phyloP scores from a whole-genome alignment of 2,888 invertebrate species.

The Epirrhoe tristata region DNA sequence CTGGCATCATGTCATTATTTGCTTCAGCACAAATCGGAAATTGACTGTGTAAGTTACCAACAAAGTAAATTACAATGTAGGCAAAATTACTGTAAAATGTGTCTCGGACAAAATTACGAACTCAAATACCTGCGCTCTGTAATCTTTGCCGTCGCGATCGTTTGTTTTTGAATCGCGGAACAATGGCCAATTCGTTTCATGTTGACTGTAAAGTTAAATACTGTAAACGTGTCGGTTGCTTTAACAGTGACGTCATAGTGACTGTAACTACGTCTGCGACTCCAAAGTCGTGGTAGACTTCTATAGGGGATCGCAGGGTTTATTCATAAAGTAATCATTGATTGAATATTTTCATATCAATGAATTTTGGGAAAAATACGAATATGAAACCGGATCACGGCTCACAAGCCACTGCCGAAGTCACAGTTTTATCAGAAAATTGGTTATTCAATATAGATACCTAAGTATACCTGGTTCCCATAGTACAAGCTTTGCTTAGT shows the following conservation, averaged over 20 bases:
- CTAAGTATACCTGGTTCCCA: no score
- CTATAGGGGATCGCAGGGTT: no score
- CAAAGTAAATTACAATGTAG: conserved; percentile 46
- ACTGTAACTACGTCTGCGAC: background rate
- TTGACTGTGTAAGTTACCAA: conserved; percentile 55
- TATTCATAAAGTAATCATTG: no score
- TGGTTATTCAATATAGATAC: no score
- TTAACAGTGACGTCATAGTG: background rate
- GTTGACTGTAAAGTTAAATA: conserved; percentile 18
- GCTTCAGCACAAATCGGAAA: conserved; percentile 54
- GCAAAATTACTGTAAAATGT: conserved; percentile 47
- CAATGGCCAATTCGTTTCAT: conserved; percentile 37
- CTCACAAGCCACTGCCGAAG: no score
- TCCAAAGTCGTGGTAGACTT: no score
- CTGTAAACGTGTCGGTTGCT: background rate
- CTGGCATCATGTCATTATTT: conserved; percentile 49
- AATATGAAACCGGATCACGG: no score
- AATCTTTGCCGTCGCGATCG: conserved; percentile 37
- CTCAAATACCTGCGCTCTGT: conserved; percentile 38
- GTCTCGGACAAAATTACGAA: conserved; percentile 43
- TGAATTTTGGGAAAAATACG: no score
- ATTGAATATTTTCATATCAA: no score
- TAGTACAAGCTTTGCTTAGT: no score
- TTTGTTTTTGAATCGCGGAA: conserved; percentile 37
- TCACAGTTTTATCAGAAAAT: no score